Conservation (phyloP, 2,888 invertebrate genomes). For the Sycophila texana region DNA sequence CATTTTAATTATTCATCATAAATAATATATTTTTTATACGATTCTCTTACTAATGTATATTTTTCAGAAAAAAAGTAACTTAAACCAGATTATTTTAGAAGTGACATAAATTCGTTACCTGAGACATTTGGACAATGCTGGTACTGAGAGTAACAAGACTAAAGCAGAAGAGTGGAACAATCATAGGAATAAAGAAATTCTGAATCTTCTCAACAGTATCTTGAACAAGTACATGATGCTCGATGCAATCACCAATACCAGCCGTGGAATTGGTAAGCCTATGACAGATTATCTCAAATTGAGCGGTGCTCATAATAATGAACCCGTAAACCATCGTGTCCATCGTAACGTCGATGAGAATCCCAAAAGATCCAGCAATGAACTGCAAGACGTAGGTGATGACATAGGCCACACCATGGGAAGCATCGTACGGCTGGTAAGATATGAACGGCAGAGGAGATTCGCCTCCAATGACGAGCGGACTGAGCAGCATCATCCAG, state of each 20-base stretch:
- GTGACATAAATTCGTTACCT: conserved; percentile 21
- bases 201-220: conserved; percentile 25
- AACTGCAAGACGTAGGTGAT: conserved; percentile 20
- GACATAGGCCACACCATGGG: not conserved
- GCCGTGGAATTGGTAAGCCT: not conserved
- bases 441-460: conserved; percentile 6
- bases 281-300: conserved; percentile 27
- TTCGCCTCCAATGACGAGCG: not conserved
- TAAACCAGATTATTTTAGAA: not conserved
- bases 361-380: conserved; percentile 12
- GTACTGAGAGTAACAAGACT: conserved; percentile 40
- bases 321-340: conserved; percentile 43
- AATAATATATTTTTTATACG: not conserved
- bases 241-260: conserved; percentile 10
- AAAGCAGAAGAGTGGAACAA: conserved; percentile 27
- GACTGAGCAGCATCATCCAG: not conserved
- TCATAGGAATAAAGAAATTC: conserved; percentile 19
- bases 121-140: conserved; percentile 37
- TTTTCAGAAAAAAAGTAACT: not conserved
- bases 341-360: conserved; percentile 27
- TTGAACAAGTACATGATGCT: conserved; percentile 31
- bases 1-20: too few species aligned
- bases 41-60: not conserved
- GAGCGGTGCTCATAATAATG: conserved; percentile 35
- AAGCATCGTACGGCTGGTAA: not conserved